Evolutionary conservation across 2,113 vertebrate genomes (phyloP).

Genomic region (Petrocephalus microphthalmus): DNA sequence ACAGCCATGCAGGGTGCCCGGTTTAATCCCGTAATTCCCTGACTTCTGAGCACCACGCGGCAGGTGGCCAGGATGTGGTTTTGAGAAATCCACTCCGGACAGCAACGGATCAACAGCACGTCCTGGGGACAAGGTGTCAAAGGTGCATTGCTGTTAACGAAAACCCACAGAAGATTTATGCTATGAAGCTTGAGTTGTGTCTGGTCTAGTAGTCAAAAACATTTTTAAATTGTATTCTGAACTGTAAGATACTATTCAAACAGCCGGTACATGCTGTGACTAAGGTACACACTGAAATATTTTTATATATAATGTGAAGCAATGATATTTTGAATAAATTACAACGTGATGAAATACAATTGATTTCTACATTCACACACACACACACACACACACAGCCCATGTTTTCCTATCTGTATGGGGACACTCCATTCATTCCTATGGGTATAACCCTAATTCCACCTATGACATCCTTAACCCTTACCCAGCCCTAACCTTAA

Average conservation of each 20-base stretch:
- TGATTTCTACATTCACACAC: not conserved
- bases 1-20: constrained; percentile 66
- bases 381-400: not conserved
- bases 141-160: not conserved
- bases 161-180: not conserved
- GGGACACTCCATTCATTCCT: too few species aligned
- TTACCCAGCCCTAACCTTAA: not conserved
- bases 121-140: constrained; percentile 46
- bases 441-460: too few species aligned
- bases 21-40: constrained; percentile 65
- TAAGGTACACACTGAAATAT: not conserved
- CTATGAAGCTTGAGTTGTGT: not conserved
- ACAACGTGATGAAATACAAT: too few species aligned
- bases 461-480: too few species aligned
- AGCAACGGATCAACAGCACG: constrained; percentile 64
- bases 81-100: constrained; percentile 64
- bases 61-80: constrained; percentile 66
- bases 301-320: not conserved
- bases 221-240: not conserved
- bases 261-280: too few species aligned
- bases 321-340: not conserved
- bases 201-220: not conserved
- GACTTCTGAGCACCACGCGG: constrained; percentile 61
- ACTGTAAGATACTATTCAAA: not conserved
- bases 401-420: too few species aligned